Evolutionary conservation across 2,888 invertebrate genomes (phyloP), one percentile per base, ranked within the genome.

Genomic region (Leptopilina syphax): DNA sequence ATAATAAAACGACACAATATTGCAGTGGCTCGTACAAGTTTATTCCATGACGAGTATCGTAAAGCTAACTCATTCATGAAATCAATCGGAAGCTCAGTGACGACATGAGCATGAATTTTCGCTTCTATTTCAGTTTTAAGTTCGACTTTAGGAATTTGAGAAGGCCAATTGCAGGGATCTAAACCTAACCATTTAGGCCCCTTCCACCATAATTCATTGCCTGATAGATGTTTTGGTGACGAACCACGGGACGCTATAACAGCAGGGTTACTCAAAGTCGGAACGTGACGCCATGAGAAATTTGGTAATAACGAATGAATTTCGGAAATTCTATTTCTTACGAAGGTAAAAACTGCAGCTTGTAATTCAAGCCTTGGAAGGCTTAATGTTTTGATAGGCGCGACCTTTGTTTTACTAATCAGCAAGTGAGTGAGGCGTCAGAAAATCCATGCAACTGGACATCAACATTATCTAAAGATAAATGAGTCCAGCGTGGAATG

Each of bases 231-330:
- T 5, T 76, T 44, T 12, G 18, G 3, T 8, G 57, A 27, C 0
- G 7, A 4, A 24, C 12, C 50, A 4, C 79, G 67, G 47, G 77
- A 79, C 8, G 57, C 50, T 12, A 76, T 44, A 50, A 77, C 79
- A 13, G 63, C 77, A 8, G 77, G 77, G 68, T 79, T 77, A n/a
- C 63, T 44, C 4, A 8, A 8, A 1, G 68, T n/a, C 0, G 50
- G 0, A 34, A 79, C 63, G 34, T 79, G 68, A 47, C n/a, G 67
- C 79, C 77, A 79, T 6, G 54, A 6, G 9, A 4, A 54, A 54
- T 54, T 10, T 3, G 54, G 54, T 54, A 54, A 10, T 10, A 54
- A 54, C 3, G 54, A 6, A 6, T 54, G 54, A 6, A 54, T 54
- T 54, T 54, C 54, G 54, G 54, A 54, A 54, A 54, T 13, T 1